Conservation (phyloP, 2,888 invertebrate genomes). For the Drosophila testacea region DNA sequence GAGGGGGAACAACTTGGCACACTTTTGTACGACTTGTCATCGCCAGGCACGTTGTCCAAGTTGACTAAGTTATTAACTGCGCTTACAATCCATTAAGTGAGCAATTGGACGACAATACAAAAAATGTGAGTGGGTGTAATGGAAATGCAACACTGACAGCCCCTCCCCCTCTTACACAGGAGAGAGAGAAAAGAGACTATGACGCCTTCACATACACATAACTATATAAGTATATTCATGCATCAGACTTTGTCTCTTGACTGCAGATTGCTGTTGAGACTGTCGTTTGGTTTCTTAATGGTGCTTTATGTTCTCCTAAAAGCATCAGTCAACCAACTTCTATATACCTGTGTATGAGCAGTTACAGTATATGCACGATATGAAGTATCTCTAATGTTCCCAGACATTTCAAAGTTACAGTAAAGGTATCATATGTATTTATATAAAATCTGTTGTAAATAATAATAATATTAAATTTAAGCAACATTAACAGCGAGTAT, state of each 20-base stretch:
- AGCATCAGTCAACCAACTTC: conserved; percentile 18
- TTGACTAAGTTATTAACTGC: conserved; percentile 71
- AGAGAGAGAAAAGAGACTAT: not conserved
- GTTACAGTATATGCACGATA: not conserved
- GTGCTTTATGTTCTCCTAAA: conserved; percentile 38
- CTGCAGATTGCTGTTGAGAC: conserved; percentile 13
- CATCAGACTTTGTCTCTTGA: conserved; percentile 62
- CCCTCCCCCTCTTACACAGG: conserved; percentile 2
- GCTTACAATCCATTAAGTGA: conserved; percentile 74
- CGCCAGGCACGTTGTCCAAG: conserved; percentile 10
- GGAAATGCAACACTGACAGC: conserved; percentile 56
- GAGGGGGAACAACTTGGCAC: conserved; percentile 53
- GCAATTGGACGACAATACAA: conserved; percentile 65
- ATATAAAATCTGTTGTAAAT: no score
- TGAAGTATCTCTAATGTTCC: no score
- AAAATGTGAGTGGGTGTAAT: conserved; percentile 67
- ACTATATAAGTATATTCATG: conserved; percentile 40
- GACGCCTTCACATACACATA: conserved; percentile 12
- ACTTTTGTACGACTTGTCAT: conserved; percentile 55
- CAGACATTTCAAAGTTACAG: no score
- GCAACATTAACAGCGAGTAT: no score
- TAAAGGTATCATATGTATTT: no score
- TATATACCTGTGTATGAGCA: not conserved
- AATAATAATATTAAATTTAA: no score
- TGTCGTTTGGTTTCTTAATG: conserved; percentile 28